These are phyloP conservation scores for Athalia cordata DNA, from an alignment of 2,888 invertebrate genomes.

Conservation along the genomic window DNA sequence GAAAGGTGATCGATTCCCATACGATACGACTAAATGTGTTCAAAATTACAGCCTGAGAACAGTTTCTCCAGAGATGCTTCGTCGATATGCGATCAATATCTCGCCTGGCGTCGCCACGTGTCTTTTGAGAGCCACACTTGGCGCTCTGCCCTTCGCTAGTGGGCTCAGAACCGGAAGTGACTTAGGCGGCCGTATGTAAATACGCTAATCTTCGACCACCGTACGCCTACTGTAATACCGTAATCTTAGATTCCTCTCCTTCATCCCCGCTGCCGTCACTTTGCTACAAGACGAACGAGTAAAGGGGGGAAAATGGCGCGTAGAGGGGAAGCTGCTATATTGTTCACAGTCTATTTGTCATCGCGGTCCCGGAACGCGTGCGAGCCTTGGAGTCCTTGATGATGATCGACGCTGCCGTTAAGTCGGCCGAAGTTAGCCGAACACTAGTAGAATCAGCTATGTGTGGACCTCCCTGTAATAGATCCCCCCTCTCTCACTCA, in stretches of 20 bases:
- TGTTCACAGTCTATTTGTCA: constrained; percentile 57
- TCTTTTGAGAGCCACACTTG: no score
- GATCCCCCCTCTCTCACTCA: neutral
- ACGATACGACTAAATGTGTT: no score
- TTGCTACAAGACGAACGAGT: constrained; percentile 1
- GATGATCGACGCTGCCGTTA: constrained; percentile 11
- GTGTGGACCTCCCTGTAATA: neutral
- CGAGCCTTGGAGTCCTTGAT: constrained; percentile 38
- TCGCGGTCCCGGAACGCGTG: constrained; percentile 50
- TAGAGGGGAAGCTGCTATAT: constrained; percentile 43
- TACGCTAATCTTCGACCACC: neutral
- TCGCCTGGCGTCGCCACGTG: no score
- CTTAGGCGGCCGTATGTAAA: neutral
- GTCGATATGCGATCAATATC: no score
- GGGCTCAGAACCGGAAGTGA: neutral
- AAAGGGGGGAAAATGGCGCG: constrained; percentile 53
- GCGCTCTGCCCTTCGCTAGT: no score
- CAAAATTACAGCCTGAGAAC: no score
- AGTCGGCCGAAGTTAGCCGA: neutral
- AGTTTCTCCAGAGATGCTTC: no score
- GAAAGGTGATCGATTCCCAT: no score
- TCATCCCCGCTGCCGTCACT: neutral
- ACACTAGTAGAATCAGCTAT: neutral
- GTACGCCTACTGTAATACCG: neutral
- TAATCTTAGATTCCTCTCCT: neutral